A percentile compares a stretch with the other conserved stretches of the same genome.
Conservation (phyloP, 2,113 vertebrate species). For the Neodontobutis hainanensis region DNA sequence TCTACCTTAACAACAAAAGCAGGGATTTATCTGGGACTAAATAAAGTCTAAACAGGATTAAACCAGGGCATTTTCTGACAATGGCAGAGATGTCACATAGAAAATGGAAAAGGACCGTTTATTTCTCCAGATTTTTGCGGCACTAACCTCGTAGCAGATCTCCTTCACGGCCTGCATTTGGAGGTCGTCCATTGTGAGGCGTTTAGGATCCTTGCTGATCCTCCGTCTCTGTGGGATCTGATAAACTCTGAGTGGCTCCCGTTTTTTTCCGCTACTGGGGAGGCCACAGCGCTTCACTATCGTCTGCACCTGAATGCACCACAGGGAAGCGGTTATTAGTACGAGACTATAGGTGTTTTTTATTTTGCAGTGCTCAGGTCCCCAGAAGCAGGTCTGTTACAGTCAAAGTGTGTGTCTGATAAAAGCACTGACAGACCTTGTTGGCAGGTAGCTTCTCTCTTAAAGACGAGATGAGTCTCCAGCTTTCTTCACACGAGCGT, state of each 20-base stretch:
- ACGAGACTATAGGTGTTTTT: too few species aligned
- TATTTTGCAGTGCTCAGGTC: too few species aligned
- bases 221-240: constrained; percentile 89
- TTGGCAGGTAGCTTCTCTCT: constrained; percentile 87
- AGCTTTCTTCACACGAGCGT: constrained; percentile 90
- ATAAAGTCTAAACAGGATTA: too few species aligned
- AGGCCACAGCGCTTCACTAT: constrained; percentile 88
- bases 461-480: constrained; percentile 88
- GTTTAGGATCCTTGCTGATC: constrained; percentile 84
- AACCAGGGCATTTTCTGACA: too few species aligned
- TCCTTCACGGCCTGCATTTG: constrained; percentile 91
- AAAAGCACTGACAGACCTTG: constrained; percentile 57
- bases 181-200: constrained; percentile 82
- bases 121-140: too few species aligned
- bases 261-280: constrained; percentile 87
- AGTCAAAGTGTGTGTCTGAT: too few species aligned
- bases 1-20: too few species aligned
- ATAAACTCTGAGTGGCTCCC: constrained; percentile 84
- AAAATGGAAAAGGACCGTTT: too few species aligned
- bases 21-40: too few species aligned
- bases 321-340: not conserved
- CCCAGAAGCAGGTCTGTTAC: too few species aligned
- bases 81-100: too few species aligned
- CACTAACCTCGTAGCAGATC: constrained; percentile 85
- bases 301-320: constrained; percentile 79